A percentile compares a stretch with the other conserved stretches of the same genome.
phyloP scores from a whole-genome alignment of 2,888 invertebrate genomes.

The Barypeithes pellucidus region DNA sequence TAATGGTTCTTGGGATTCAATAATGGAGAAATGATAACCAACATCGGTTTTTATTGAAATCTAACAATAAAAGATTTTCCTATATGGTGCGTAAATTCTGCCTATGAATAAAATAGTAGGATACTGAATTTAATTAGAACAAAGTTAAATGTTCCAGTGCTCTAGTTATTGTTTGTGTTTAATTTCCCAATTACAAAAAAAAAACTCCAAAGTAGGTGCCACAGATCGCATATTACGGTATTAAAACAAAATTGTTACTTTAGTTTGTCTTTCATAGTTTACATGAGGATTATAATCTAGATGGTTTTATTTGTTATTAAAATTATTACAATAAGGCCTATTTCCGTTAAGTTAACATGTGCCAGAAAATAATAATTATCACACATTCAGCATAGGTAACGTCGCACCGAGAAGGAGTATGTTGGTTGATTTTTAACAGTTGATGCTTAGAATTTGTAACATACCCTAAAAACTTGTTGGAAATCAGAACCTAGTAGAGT shows the following conservation, averaged over 20 bases:
- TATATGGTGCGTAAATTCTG: no score
- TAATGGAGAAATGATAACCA: no score
- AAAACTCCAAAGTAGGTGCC: constrained; percentile 26
- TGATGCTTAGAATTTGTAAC: constrained; percentile 44
- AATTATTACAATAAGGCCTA: constrained; percentile 62
- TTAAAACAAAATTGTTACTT: constrained; percentile 24
- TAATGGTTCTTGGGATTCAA: no score
- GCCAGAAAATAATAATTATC: constrained; percentile 64
- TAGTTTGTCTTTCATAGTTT: constrained; percentile 27
- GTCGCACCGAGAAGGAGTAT: constrained; percentile 35
- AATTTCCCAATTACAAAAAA: constrained; percentile 19
- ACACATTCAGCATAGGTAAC: constrained; percentile 49
- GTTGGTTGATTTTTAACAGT: constrained; percentile 54
- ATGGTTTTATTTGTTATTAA: constrained; percentile 47
- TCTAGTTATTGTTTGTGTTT: constrained; percentile 25
- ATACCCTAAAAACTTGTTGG: constrained; percentile 37
- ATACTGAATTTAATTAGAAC: not conserved
- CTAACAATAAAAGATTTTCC: no score
- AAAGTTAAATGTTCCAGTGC: not conserved
- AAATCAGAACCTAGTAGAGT: constrained; percentile 29
- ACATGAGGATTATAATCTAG: constrained; percentile 36
- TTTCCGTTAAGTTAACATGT: constrained; percentile 66
- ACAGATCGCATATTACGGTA: constrained; percentile 31
- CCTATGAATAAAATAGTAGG: no score
- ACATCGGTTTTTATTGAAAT: no score